Percentiles rank a stretch among this genome's conserved stretches.
Evolutionary conservation across 1,140 invertebrate species (phyloP).

Genomic region (Drosophila kohkoa): DNA sequence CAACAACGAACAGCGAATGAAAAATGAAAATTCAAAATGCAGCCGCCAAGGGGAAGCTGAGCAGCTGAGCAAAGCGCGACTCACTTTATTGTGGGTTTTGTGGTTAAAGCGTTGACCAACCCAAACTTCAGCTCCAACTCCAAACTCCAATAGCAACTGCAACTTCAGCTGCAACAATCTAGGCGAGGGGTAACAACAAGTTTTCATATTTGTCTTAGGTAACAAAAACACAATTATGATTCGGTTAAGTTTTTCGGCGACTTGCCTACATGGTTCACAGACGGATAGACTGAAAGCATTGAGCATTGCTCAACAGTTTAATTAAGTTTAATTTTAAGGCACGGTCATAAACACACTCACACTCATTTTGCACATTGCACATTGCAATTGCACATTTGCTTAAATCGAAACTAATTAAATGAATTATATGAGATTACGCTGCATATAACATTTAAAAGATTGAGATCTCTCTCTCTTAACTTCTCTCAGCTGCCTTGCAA

Average conservation of each 20-base stretch:
- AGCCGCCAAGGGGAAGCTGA: constrained; percentile 15
- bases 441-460: constrained; percentile 2
- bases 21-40: constrained; percentile 54
- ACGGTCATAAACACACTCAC: constrained; percentile 11
- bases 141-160: constrained; percentile 13
- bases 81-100: constrained; percentile 53
- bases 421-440: not conserved
- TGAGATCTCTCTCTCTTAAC: not conserved
- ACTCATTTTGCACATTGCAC: not conserved
- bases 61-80: constrained; percentile 38
- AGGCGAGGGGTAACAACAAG: constrained; percentile 10
- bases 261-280: constrained; percentile 26
- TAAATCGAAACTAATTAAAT: constrained; percentile 14
- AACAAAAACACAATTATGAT: constrained; percentile 63
- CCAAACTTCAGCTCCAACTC: constrained; percentile 13
- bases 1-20: not conserved
- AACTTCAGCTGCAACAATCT: constrained; percentile 42
- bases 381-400: constrained; percentile 1
- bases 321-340: constrained; percentile 38
- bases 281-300: not conserved
- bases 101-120: constrained; percentile 34
- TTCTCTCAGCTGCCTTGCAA: constrained; percentile 1
- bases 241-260: constrained; percentile 46
- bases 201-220: constrained; percentile 57
- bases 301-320: constrained; percentile 55